These are phyloP conservation scores for Tachysurus vachellii DNA, from an alignment of 2,113 vertebrate species.

Conservation along the genomic window DNA sequence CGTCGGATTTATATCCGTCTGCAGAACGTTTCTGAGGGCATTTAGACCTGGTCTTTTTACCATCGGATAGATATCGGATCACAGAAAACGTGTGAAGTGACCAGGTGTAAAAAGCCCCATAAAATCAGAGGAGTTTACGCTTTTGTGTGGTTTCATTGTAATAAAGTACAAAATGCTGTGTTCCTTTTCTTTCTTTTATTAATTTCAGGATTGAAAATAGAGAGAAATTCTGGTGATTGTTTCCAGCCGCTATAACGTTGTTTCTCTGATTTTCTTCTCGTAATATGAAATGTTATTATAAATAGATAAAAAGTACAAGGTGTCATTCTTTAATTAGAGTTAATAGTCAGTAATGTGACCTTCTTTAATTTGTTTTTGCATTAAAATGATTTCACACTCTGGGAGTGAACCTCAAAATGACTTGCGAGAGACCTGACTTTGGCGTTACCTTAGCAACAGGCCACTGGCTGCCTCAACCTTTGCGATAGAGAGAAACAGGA, in stretches of 20 bases:
- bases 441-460: constrained; percentile 36
- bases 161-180: background rate
- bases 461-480: background rate
- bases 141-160: background rate
- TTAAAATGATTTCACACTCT: background rate
- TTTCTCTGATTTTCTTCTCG: no score
- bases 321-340: background rate
- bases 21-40: no score
- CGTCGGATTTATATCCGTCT: no score
- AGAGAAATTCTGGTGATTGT: background rate
- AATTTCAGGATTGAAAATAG: no score
- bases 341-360: background rate
- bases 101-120: no score
- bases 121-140: background rate
- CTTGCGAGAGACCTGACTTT: background rate
- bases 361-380: background rate
- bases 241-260: background rate
- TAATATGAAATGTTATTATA: background rate
- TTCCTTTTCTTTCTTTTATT: no score
- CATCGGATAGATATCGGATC: no score
- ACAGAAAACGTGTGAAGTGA: no score
- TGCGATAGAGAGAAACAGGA: background rate
- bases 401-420: background rate
- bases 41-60: no score
- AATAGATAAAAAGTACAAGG: background rate